Percentiles rank a stretch among this genome's conserved stretches.
Conservation (phyloP, 2,113 vertebrate genomes). For the Bos javanicus region DNA sequence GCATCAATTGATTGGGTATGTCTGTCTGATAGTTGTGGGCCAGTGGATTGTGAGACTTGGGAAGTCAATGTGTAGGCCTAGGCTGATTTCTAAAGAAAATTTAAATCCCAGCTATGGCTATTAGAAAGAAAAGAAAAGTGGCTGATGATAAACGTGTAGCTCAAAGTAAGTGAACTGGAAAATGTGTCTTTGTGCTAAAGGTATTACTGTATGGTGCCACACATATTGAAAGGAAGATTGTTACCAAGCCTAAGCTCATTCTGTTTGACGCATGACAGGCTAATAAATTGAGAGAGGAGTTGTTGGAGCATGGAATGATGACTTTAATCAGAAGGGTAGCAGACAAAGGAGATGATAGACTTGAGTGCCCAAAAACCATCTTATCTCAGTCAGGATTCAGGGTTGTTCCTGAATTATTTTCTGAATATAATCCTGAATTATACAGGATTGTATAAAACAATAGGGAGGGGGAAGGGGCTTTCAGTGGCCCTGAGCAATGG, state of each 20-base stretch:
- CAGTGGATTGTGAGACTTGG: neutral
- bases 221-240: neutral
- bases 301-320: neutral
- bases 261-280: neutral
- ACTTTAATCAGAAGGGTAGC: neutral
- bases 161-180: slow-evolving; percentile 52
- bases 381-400: neutral
- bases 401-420: neutral
- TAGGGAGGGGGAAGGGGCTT: neutral
- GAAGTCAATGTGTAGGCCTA: neutral
- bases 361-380: neutral
- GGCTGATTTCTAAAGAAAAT: neutral
- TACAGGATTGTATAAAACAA: neutral
- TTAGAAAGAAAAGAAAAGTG: slow-evolving; percentile 54
- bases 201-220: neutral
- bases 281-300: neutral
- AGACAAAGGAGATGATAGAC: neutral
- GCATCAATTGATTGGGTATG: slow-evolving; percentile 1
- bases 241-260: neutral
- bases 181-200: neutral
- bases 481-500: neutral
- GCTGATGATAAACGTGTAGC: neutral
- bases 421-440: neutral
- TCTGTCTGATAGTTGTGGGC: slow-evolving; percentile 50
- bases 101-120: slow-evolving; percentile 28